Base-by-base conservation (phyloP, 2,888 invertebrate species). In the Cephus nigrinus region DNA sequence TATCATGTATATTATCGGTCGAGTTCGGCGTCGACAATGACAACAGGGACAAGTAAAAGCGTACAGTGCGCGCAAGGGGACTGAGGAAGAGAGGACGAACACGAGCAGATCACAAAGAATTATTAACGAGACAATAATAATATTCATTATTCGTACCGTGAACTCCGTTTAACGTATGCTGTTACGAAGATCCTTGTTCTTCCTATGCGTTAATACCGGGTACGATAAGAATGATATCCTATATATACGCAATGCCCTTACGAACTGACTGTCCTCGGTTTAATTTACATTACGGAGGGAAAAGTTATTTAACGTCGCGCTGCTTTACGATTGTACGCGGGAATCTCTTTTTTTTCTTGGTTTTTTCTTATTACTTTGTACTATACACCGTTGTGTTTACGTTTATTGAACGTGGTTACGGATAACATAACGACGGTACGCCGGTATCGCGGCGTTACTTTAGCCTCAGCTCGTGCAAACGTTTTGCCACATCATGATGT, bases 401-500 rank as follows among this genome's bases (percentile, higher is more conserved):
- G 86, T 81, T 87, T 87, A 87, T 87, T 86, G 86, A 85, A 88
- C 85, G 85, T 84, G 81, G 81, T 85, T 85, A 82, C 86, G 87
- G 83, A 85, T 85, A 88, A 89, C 90, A 90, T 90, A 86, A 89
- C 89, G 89, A 88, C 87, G 84, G 84, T 83, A 82, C 85, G 88
- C 88, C 88, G 88, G 86, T 78, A 84, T 84, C 86, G 83, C 87
- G 87, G 86, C 86, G 84, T 84, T 84, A 79, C 82, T 84, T 82
- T 71, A 31, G 71, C 33, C 71, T 71, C 33, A 71, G 71, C 71
- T 71, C 71, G 71, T 74, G 75, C 78, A 82, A 82, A 81, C 90
- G 89, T 89, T 91, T 87, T 90, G 92, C 92, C 91, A 92, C 92
- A 92, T 91, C 91, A 91, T 91, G 90, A 91, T 90, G 89, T 91